A percentile compares a stretch with the other conserved stretches of the same genome.
phyloP scores from a whole-genome alignment of 2,888 invertebrate species.

The Unio pictorum region DNA sequence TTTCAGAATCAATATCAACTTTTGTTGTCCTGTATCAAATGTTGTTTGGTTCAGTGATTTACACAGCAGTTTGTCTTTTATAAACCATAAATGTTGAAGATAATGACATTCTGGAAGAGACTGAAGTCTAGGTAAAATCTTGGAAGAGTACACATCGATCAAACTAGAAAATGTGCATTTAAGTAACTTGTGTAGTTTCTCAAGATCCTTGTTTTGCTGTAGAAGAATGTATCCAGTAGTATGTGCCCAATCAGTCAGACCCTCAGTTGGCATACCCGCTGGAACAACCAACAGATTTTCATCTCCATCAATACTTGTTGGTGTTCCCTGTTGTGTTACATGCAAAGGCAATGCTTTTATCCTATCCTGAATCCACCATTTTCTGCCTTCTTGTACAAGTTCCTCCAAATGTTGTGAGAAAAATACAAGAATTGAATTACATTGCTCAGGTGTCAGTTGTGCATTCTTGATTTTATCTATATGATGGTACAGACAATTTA shows the following conservation, averaged over 20 bases:
- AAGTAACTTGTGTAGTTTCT: slow-evolving; percentile 3
- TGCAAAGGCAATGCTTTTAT: slow-evolving; percentile 11
- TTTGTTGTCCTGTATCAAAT: not conserved
- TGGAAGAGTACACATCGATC: slow-evolving; percentile 4
- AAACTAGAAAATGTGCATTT: not conserved
- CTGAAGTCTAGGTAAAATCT: slow-evolving; percentile 8
- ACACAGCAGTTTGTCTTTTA: not conserved
- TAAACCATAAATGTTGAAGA: slow-evolving; percentile 6
- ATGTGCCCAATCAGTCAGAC: slow-evolving; percentile 22
- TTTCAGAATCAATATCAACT: slow-evolving; percentile 4
- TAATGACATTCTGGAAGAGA: slow-evolving; percentile 3
- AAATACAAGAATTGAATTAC: slow-evolving; percentile 1
- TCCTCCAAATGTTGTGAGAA: not conserved
- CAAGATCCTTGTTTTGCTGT: slow-evolving; percentile 2
- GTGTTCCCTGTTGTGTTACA: slow-evolving; percentile 4
- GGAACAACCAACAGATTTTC: slow-evolving; percentile 22
- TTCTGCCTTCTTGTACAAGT: not conserved
- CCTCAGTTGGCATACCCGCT: slow-evolving; percentile 15
- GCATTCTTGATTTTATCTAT: not conserved
- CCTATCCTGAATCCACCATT: not conserved
- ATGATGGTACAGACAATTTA: slow-evolving; percentile 7
- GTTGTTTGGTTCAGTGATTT: too few species aligned
- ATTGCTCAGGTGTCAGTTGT: slow-evolving; percentile 2
- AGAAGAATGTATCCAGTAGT: slow-evolving; percentile 13
- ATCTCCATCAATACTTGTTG: slow-evolving; percentile 3